phyloP scores from a whole-genome alignment of 2,113 vertebrate genomes.

The Theristicus caerulescens region DNA sequence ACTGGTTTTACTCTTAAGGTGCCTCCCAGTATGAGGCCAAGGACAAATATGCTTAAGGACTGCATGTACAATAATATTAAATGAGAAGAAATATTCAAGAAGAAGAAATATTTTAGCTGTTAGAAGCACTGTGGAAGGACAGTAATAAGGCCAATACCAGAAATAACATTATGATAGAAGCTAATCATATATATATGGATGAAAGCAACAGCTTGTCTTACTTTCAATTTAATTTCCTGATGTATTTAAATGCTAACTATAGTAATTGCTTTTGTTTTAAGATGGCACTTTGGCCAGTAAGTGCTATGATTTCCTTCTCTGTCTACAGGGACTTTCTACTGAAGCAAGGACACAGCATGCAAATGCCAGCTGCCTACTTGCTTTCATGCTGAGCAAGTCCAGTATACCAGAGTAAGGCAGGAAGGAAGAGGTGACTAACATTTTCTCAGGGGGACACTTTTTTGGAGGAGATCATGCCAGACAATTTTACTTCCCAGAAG shows the following conservation, averaged over 20 bases:
- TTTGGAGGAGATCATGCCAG: background rate
- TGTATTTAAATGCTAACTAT: background rate
- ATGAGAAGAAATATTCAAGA: background rate
- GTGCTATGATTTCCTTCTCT: background rate
- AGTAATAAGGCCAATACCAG: background rate
- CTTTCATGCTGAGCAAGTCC: background rate
- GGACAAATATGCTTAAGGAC: background rate
- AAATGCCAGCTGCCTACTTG: background rate
- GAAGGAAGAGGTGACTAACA: background rate
- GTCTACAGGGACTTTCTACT: background rate
- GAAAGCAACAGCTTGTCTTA: background rate
- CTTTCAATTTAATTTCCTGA: background rate
- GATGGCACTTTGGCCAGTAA: background rate
- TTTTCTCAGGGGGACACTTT: background rate
- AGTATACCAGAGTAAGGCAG: too few species aligned
- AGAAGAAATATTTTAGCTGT: background rate
- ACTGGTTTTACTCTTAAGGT: background rate
- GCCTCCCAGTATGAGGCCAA: background rate
- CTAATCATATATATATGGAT: background rate
- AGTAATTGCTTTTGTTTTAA: background rate
- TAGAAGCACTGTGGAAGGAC: background rate
- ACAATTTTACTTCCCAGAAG: background rate
- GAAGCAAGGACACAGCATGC: background rate
- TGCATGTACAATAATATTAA: background rate
- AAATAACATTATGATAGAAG: background rate